Conservation (phyloP, 30 jellyfish, hydroid and myxozoan species). For the Hydractinia symbiolongicarpus region DNA sequence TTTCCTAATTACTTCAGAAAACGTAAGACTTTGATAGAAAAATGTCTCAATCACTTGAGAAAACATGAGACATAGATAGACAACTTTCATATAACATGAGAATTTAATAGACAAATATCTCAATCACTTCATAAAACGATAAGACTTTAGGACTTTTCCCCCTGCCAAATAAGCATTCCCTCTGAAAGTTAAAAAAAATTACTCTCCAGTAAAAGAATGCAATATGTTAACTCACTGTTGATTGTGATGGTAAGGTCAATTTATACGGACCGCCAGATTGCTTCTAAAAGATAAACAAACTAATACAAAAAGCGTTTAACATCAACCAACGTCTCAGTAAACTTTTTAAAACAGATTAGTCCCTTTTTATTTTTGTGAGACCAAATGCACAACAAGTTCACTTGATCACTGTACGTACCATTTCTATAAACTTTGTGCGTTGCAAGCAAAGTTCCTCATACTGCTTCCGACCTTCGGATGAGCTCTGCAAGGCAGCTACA, state of each 20-base stretch:
- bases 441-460: constrained; percentile 59
- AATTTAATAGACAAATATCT: too few species aligned
- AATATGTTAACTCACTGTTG: constrained; percentile 49
- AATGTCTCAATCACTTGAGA: too few species aligned
- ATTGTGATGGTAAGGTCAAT: constrained; percentile 63
- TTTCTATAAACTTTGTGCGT: constrained; percentile 54
- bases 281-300: constrained; percentile 24
- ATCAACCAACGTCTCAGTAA: not conserved
- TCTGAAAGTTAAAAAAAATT: too few species aligned
- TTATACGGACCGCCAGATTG: constrained; percentile 74
- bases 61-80: too few species aligned
- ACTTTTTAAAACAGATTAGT: not conserved
- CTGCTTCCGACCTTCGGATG: constrained; percentile 52
- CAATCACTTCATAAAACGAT: too few species aligned
- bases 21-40: too few species aligned
- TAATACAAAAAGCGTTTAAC: not conserved
- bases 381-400: not conserved
- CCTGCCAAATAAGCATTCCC: too few species aligned
- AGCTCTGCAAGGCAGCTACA: constrained; percentile 61
- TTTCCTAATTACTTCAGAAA: too few species aligned
- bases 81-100: too few species aligned
- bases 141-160: too few species aligned
- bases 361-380: not conserved
- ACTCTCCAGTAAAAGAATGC: too few species aligned
- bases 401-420: constrained; percentile 30